phyloP scores from a whole-genome alignment of 2,888 invertebrate genomes.

The Hirtodrosophila cameraria region DNA sequence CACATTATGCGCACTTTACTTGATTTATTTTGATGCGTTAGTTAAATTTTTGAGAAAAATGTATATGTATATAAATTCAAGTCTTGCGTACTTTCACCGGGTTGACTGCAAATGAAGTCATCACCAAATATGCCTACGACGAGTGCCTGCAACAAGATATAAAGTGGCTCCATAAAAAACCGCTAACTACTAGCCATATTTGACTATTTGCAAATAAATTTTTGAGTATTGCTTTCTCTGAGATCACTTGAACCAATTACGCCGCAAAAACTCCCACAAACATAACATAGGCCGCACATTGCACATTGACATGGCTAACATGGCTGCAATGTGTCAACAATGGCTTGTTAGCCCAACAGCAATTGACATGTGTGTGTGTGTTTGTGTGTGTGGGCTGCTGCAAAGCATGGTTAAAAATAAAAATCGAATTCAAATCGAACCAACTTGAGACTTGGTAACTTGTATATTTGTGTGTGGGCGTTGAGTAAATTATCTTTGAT shows the following conservation, averaged over 20 bases:
- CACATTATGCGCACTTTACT: conserved; percentile 54
- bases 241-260: conserved; percentile 62
- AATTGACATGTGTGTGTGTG: conserved; percentile 41
- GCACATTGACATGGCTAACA: conserved; percentile 65
- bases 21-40: conserved; percentile 65
- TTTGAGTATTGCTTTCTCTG: conserved; percentile 46
- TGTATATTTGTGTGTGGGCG: conserved; percentile 47
- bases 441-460: conserved; percentile 14
- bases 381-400: conserved; percentile 57
- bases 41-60: conserved; percentile 30
- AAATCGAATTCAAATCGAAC: conserved; percentile 6
- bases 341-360: conserved; percentile 73
- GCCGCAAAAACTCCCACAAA: conserved; percentile 45
- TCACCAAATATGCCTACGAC: conserved; percentile 70
- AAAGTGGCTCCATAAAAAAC: conserved; percentile 30
- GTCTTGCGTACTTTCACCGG: conserved; percentile 67
- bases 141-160: conserved; percentile 29
- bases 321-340: conserved; percentile 79
- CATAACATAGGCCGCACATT: conserved; percentile 1
- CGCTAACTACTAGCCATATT: not conserved
- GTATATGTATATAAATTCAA: too few species aligned
- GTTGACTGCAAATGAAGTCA: conserved; percentile 67
- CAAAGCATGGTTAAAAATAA: conserved; percentile 40
- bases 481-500: conserved; percentile 68
- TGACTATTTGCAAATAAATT: conserved; percentile 34